These are phyloP conservation scores for Drosophila birchii DNA, from an alignment of 2,888 invertebrate genomes.

Conservation along the genomic window DNA sequence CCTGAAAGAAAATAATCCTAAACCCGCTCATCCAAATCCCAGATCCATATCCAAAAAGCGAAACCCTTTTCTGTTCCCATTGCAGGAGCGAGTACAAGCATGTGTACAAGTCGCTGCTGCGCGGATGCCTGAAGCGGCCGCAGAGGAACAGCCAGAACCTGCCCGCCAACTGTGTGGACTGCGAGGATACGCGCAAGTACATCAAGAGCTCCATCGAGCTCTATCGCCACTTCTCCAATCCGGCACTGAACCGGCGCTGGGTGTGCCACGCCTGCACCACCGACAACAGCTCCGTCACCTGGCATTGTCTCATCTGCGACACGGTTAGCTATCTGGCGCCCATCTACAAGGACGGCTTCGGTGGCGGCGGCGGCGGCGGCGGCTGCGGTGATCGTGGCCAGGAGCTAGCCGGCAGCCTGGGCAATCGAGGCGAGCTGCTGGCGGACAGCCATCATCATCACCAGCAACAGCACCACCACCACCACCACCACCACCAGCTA, in stretches of 20 bases:
- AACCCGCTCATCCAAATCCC: conserved; percentile 11
- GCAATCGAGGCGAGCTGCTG: conserved; percentile 29
- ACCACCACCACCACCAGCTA: conserved; percentile 31
- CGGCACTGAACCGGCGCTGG: conserved; percentile 85
- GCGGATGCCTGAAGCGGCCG: conserved; percentile 83
- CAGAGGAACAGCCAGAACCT: conserved; percentile 83
- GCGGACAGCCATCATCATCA: conserved; percentile 48
- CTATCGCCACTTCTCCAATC: conserved; percentile 85
- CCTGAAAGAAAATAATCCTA: not conserved
- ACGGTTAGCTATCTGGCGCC: conserved; percentile 85
- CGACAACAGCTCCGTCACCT: conserved; percentile 85
- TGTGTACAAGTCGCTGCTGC: conserved; percentile 84
- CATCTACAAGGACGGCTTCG: conserved; percentile 84
- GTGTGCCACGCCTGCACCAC: conserved; percentile 84
- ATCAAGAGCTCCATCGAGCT: conserved; percentile 84
- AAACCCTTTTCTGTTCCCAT: conserved; percentile 37
- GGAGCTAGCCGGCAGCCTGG: conserved; percentile 32
- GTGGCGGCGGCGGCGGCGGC: conserved; percentile 1
- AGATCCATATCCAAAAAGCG: conserved; percentile 2
- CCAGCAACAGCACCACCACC: conserved; percentile 29
- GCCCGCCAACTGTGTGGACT: conserved; percentile 83
- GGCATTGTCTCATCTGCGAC: conserved; percentile 85
- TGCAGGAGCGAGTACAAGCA: conserved; percentile 83
- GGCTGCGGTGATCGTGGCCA: conserved; percentile 9
- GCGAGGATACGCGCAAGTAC: conserved; percentile 84